Percentiles rank a stretch among this genome's conserved stretches.
Evolutionary conservation across 2,888 invertebrate species (phyloP).

Genomic region (Xanthorhoe spadicearia): DNA sequence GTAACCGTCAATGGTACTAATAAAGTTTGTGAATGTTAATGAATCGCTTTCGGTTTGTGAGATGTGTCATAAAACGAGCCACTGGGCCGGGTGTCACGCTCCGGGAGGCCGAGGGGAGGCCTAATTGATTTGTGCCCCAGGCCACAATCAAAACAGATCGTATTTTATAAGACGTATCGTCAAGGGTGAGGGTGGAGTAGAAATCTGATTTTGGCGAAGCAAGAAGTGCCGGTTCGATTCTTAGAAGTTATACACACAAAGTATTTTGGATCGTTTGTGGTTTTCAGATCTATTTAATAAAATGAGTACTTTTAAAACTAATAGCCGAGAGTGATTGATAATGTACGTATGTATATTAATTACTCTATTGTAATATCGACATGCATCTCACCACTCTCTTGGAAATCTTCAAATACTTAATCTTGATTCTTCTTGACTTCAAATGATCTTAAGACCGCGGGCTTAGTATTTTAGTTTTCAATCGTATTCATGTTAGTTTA

Average conservation of each 20-base stretch:
- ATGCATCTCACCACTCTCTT: no score
- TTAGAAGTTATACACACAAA: constrained; percentile 2
- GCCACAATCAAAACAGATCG: constrained; percentile 86
- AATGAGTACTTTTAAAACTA: background rate
- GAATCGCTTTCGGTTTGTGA: constrained; percentile 78
- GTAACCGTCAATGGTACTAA: constrained; percentile 73
- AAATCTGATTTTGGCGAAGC: constrained; percentile 37
- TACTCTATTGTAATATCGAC: no score
- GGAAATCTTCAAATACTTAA: no score
- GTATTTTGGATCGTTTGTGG: no score
- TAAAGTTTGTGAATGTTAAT: constrained; percentile 83
- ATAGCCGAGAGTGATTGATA: no score
- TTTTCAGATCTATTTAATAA: background rate
- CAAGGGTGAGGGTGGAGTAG: constrained; percentile 66
- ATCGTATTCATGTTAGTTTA: no score
- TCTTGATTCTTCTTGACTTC: no score
- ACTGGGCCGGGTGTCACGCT: constrained; percentile 81
- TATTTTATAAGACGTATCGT: constrained; percentile 83
- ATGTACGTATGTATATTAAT: no score
- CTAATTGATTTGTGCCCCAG: constrained; percentile 86
- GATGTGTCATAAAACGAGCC: constrained; percentile 84
- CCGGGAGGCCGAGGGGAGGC: constrained; percentile 68
- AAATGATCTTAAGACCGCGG: no score
- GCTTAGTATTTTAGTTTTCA: no score
- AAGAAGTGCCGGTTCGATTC: constrained; percentile 60